These are phyloP conservation scores for Tetraodon nigroviridis DNA, from an alignment of 2,113 vertebrate genomes.

Conservation along the genomic window DNA sequence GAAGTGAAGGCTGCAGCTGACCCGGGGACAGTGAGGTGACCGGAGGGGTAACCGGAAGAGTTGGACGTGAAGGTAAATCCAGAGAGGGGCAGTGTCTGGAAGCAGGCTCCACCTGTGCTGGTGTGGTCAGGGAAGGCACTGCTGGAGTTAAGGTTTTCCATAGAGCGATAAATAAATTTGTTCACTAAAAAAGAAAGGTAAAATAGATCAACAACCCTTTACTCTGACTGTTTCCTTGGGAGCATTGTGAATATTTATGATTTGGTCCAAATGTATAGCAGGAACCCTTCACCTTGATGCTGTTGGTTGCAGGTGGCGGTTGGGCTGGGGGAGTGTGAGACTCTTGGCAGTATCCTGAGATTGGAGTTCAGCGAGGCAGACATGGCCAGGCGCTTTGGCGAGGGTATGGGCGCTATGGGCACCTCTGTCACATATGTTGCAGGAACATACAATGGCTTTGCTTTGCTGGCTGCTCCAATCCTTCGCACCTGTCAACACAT, in stretches of 20 bases:
- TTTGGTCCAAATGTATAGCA: too few species aligned
- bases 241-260: too few species aligned
- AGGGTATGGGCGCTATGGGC: conserved; percentile 49
- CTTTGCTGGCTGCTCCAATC: conserved; percentile 71
- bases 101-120: conserved; percentile 19
- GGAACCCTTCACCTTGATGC: conserved; percentile 52
- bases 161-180: conserved; percentile 69
- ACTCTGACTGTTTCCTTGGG: too few species aligned
- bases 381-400: conserved; percentile 42
- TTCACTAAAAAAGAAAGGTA: conserved; percentile 38
- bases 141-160: conserved; percentile 75
- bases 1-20: not conserved
- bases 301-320: conserved; percentile 23
- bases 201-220: not conserved
- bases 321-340: conserved; percentile 46
- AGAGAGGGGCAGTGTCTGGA: conserved; percentile 52
- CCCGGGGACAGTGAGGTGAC: conserved; percentile 49
- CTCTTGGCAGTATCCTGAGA: conserved; percentile 36
- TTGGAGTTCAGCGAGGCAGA: conserved; percentile 51
- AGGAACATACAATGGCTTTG: conserved; percentile 83
- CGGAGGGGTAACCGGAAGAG: conserved; percentile 33
- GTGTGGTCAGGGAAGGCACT: conserved; percentile 53
- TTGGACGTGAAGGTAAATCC: conserved; percentile 43
- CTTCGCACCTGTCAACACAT: conserved; percentile 66
- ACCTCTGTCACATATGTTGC: conserved; percentile 82